These are phyloP conservation scores for Zaprionus gabonicus DNA, from an alignment of 1,140 invertebrate species.

Conservation along the genomic window DNA sequence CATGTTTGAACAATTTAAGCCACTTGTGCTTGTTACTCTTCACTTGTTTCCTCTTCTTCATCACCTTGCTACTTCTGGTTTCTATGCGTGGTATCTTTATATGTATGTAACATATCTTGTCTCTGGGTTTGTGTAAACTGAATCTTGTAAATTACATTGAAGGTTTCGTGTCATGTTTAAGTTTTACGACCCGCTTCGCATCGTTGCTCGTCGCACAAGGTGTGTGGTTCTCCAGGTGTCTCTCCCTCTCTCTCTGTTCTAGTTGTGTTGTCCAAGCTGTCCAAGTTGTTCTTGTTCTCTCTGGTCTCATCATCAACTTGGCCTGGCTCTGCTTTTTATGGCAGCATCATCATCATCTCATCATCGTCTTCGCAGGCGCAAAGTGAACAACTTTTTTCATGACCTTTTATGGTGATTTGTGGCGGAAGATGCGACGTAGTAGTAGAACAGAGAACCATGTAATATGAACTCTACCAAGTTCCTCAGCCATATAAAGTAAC, in stretches of 20 bases:
- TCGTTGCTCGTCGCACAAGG: conserved; percentile 4
- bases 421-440: conserved; percentile 23
- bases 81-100: conserved; percentile 14
- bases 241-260: conserved; percentile 18
- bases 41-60: background rate
- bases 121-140: conserved; percentile 30
- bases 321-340: conserved; percentile 58
- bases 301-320: conserved; percentile 7
- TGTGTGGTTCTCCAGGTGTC: conserved; percentile 17
- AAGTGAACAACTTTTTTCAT: conserved; percentile 59
- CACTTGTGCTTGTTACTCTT: background rate
- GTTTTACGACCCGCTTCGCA: conserved; percentile 45
- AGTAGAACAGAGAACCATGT: conserved; percentile 35
- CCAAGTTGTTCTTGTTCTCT: conserved; percentile 16
- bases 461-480: conserved; percentile 40
- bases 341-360: conserved; percentile 49
- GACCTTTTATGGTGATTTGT: conserved; percentile 64
- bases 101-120: conserved; percentile 13
- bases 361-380: conserved; percentile 19
- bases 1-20: conserved; percentile 4
- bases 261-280: conserved; percentile 17
- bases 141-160: conserved; percentile 65
- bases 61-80: background rate
- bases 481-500: conserved; percentile 8
- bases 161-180: conserved; percentile 50